Percentiles rank a stretch among this genome's conserved stretches.
phyloP scores from a whole-genome alignment of 1,140 invertebrate genomes.

The Druon quercuslanigerum region DNA sequence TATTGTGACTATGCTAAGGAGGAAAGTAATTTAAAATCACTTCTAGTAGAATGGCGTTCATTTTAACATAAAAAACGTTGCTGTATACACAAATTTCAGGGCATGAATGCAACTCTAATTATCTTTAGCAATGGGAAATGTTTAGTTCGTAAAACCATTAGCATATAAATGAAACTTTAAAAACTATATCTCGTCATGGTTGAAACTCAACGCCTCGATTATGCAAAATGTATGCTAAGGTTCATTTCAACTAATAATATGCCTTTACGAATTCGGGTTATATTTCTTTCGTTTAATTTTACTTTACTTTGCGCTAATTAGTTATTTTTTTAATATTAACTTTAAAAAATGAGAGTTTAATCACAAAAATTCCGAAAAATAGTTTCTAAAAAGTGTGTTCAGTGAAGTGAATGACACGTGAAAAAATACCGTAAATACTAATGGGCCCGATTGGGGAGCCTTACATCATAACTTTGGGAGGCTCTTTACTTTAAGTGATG shows the following conservation, averaged over 20 bases:
- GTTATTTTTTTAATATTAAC: no score
- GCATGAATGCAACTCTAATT: background rate
- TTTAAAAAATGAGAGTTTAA: no score
- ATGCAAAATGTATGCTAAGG: background rate
- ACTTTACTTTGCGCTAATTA: no score
- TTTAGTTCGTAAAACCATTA: conserved; percentile 30
- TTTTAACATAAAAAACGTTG: conserved; percentile 23
- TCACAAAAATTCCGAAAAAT: no score
- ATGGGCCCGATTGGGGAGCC: no score
- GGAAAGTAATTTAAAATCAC: background rate
- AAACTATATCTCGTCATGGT: background rate
- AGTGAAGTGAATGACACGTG: no score
- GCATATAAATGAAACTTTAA: conserved; percentile 44
- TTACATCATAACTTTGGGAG: no score
- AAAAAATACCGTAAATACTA: no score
- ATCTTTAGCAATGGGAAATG: background rate
- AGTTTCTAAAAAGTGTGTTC: no score
- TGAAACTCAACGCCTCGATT: background rate
- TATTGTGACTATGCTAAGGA: no score
- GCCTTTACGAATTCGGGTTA: background rate
- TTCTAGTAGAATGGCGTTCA: background rate
- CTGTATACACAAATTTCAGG: conserved; percentile 13
- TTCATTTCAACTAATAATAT: background rate
- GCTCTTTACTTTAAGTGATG: no score
- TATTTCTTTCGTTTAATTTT: background rate